Percentiles rank a stretch among this genome's conserved stretches.
These are phyloP conservation scores for Rhinichthys klamathensis DNA, from an alignment of 2,113 vertebrate genomes.

Conservation along the genomic window DNA sequence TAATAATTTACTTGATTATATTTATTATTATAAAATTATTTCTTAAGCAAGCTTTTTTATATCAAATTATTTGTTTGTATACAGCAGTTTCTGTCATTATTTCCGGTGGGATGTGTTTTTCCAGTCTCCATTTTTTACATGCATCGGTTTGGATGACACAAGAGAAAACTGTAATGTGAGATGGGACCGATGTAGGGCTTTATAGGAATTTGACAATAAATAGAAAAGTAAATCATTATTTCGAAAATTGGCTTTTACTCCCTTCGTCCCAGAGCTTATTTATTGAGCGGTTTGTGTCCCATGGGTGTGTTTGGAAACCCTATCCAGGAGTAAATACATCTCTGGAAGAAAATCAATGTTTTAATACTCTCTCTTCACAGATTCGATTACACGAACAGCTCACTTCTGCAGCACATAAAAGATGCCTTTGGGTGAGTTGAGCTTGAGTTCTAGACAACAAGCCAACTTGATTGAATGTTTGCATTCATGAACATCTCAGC, in stretches of 20 bases:
- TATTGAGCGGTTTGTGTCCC: constrained; percentile 3
- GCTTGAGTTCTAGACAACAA: background rate
- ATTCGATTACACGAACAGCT: background rate
- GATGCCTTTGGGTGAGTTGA: background rate
- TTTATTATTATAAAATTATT: background rate
- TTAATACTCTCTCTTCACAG: constrained; percentile 12
- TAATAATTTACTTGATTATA: no score
- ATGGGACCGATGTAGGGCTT: background rate
- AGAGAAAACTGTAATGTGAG: constrained; percentile 5
- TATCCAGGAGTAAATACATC: background rate
- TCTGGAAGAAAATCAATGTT: constrained; percentile 23
- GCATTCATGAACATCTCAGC: constrained; percentile 14
- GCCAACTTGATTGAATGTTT: constrained; percentile 1
- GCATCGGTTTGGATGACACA: background rate
- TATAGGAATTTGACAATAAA: background rate
- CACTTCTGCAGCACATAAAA: background rate
- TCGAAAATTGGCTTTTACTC: background rate
- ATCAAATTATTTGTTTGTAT: background rate
- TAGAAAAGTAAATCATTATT: background rate
- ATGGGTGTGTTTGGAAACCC: background rate
- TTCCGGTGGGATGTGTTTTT: background rate
- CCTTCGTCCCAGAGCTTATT: background rate
- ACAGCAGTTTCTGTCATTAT: background rate
- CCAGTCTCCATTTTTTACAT: background rate
- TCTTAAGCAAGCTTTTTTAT: background rate